Conservation (phyloP, 2,113 vertebrate species). For the Syrrhaptes paradoxus region DNA sequence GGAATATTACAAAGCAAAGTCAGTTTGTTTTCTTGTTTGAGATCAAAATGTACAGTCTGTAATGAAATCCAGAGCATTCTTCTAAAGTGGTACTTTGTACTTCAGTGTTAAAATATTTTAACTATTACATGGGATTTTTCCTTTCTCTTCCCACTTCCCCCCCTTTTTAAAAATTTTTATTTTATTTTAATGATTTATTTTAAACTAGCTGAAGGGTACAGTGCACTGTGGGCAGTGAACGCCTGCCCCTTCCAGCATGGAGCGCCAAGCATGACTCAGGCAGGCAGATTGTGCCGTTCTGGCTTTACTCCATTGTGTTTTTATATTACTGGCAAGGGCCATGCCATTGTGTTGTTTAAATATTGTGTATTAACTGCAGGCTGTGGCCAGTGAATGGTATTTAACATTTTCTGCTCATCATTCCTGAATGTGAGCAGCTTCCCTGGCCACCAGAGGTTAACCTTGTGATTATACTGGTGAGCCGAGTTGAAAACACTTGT, state of each 20-base stretch:
- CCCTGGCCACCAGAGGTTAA: conserved; percentile 16
- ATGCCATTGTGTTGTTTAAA: conserved; percentile 64
- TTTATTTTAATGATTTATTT: conserved; percentile 41
- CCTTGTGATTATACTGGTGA: background rate
- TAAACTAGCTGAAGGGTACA: background rate
- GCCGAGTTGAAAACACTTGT: fast-evolving
- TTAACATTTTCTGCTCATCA: conserved; percentile 42
- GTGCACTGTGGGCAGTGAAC: conserved; percentile 24
- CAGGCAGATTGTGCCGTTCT: conserved; percentile 54
- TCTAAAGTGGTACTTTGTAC: conserved; percentile 3
- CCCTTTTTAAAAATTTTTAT: no score
- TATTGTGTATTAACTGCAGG: conserved; percentile 62
- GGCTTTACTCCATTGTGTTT: conserved; percentile 39
- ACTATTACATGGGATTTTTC: background rate
- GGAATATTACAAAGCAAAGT: conserved; percentile 51
- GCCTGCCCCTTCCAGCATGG: background rate
- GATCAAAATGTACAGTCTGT: conserved; percentile 61
- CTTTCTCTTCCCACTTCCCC: fast-evolving
- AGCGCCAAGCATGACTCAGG: conserved; percentile 41
- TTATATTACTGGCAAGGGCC: conserved; percentile 60
- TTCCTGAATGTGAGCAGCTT: background rate
- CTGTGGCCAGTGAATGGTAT: conserved; percentile 39
- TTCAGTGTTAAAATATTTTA: conserved; percentile 53
- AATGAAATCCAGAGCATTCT: conserved; percentile 66
- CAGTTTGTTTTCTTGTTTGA: conserved; percentile 50